Percentiles rank a stretch among this genome's conserved stretches.
These are phyloP conservation scores for Acromyrmex heyeri DNA, from an alignment of 1,140 invertebrate genomes.

Conservation along the genomic window DNA sequence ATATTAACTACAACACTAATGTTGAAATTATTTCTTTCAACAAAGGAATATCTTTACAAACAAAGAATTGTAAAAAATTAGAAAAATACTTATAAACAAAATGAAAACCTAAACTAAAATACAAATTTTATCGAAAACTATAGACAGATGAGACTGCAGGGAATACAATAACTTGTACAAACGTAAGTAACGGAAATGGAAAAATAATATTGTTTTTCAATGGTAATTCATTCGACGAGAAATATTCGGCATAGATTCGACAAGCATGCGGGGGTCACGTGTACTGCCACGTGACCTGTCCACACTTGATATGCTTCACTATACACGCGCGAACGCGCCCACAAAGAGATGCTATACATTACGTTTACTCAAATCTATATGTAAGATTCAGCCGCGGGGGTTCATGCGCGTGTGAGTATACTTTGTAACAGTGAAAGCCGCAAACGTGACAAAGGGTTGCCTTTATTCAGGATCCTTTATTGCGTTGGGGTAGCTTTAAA, in stretches of 20 bases:
- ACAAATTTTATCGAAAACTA: not conserved
- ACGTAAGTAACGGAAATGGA: constrained; percentile 70
- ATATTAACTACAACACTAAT: not conserved
- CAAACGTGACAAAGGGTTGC: constrained; percentile 40
- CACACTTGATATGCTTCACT: constrained; percentile 52
- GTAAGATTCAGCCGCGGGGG: constrained; percentile 24
- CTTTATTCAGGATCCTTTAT: constrained; percentile 69
- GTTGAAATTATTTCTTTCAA: not conserved
- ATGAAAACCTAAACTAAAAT: not conserved
- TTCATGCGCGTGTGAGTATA: constrained; percentile 37
- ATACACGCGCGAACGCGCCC: constrained; percentile 58
- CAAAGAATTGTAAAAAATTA: not conserved
- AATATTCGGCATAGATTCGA: constrained; percentile 50
- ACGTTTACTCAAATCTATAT: constrained; percentile 41
- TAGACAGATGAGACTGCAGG: no score
- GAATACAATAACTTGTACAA: not conserved
- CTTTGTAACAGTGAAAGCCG: constrained; percentile 6
- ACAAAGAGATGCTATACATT: constrained; percentile 53
- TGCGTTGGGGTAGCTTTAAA: constrained; percentile 75
- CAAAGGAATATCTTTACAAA: not conserved
- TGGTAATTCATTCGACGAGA: constrained; percentile 73
- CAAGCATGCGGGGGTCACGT: constrained; percentile 73
- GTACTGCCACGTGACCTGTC: constrained; percentile 78
- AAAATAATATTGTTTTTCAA: constrained; percentile 79
- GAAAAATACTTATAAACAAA: not conserved